These are phyloP conservation scores for Hemibagrus wyckioides DNA, from an alignment of 2,113 vertebrate species.

Conservation along the genomic window DNA sequence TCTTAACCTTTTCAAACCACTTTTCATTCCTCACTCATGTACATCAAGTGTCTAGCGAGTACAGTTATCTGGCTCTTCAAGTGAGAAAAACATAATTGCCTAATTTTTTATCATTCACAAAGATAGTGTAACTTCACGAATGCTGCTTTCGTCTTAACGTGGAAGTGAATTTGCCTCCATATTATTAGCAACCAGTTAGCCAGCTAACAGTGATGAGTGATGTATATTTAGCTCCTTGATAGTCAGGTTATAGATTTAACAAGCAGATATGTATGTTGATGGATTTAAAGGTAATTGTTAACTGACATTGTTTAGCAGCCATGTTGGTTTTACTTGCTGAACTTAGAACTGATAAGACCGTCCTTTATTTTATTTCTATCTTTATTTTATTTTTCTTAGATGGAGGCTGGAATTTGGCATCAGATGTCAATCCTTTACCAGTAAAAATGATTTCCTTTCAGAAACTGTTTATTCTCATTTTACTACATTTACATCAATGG, in stretches of 20 bases:
- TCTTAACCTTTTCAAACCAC: not conserved
- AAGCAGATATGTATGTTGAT: not conserved
- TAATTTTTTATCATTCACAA: not conserved
- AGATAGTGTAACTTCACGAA: not conserved
- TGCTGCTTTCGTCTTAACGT: not conserved
- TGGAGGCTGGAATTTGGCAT: too few relatives aligned
- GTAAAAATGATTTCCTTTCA: not conserved
- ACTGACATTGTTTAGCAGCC: too few relatives aligned
- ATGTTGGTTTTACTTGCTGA: not conserved
- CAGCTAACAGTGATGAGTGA: too few relatives aligned
- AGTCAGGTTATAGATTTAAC: not conserved
- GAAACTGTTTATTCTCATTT: not conserved
- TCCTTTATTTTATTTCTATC: too few relatives aligned
- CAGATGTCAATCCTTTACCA: not conserved
- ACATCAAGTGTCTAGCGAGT: not conserved
- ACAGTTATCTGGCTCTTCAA: not conserved
- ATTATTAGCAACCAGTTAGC: not conserved
- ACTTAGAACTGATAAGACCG: not conserved
- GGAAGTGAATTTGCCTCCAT: not conserved
- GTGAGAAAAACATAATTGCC: not conserved
- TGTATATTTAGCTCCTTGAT: not conserved
- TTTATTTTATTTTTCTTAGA: too few relatives aligned
- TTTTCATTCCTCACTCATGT: too few relatives aligned
- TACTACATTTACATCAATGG: too few relatives aligned
- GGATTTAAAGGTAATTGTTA: not conserved